Evolutionary conservation across 1,140 invertebrate genomes (phyloP), one percentile per base, ranked within the genome.

Genomic region (Neuroterus valhalla): DNA sequence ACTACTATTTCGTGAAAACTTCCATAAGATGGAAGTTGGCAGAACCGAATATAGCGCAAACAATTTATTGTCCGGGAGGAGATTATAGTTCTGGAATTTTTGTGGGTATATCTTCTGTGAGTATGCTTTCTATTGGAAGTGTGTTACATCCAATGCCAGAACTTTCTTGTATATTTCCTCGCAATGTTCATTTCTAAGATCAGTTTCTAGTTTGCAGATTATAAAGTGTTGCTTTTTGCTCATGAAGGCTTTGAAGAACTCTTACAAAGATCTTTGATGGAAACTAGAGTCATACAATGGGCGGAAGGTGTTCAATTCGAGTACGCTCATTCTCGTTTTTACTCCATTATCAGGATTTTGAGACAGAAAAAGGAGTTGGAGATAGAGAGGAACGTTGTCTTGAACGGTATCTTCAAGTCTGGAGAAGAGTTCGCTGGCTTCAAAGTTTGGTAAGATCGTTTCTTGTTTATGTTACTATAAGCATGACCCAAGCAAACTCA

Each of bases 81-180:
- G 52, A 55, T 55, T 55, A 26, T 12, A 55, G 12, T 21, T 55
- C 52, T 55, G 52, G 52, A 14, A 11, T 23, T 26, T 55, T 55
- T 8, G 10, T 55, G 10, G 52, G 19, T 5, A 14, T 26, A 23
- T 55, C 19, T 2, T 23, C 21, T 11, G 52, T 55, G 23, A 55
- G 50, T 23, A 50, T 50, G n/a, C 15, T 17, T 17, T 3, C 1
- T 50, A 50, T 17, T 17, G 6, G 17, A 50, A 19, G 0, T 50
- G 5, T 2, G 17, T 19, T 17, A 17, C 17, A 50, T 3, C 3
- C n/a, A 17, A 50, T 50, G 19, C 15, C 12, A 14, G 44, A 45
- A 45, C 15, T 2, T 45, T 45, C 15, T 2, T 2, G 2, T 10
- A 45, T 45, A 3, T 17, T 21, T 52, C 17, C 26, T 55, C 31